Base-by-base conservation (phyloP, 1,140 invertebrate genomes). In the Drosophila tani region DNA sequence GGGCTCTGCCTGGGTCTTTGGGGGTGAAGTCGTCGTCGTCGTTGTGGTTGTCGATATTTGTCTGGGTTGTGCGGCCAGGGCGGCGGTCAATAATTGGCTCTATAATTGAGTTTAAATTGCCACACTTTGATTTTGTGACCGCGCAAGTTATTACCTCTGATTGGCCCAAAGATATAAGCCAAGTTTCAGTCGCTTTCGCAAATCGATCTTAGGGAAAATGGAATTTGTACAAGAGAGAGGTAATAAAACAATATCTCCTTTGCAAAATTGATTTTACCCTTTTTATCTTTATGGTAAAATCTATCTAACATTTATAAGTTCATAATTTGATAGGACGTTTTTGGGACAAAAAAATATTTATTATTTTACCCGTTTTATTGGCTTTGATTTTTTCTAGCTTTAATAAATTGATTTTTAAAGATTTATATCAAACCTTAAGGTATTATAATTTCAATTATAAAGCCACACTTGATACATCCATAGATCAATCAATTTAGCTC, bases 61-160 rank as follows among this genome's bases (percentile, higher is more conserved):
- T 43, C 0, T 11, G 15, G 49, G 2, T 51, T 56, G 50, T 41
- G 50, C 15, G n/a, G n/a, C 9, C 6, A 43, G 27, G 11, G 21
- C 24, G 15, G 27, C 51, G 29, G 51, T 55, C 51, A 38, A 55
- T 55, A 55, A 55, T 55, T 55, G 53, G 57, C 47, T 55, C 57
- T 75, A 66, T 75, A 70, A 82, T 75, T 83, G 65, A 21, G 29
- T 56, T 68, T 55, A 21, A 46, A 51, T 70, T 70, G 46, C 49
- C 53, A 76, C 76, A 83, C 76, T 83, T 76, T 80, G 81, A 83
- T 83, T 83, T 83, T 27, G 55, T 38, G 35, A 24, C 43, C 2
- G n/a, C 5, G 0, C 17, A 21, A 35, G 17, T 38, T 55, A 53
- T 29, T 14, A 6, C 19, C 17, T 7, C 14, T 46, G 29, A 70